Evolutionary conservation across 1,140 invertebrate genomes (phyloP).

Genomic region (Diachasma alloeum): DNA sequence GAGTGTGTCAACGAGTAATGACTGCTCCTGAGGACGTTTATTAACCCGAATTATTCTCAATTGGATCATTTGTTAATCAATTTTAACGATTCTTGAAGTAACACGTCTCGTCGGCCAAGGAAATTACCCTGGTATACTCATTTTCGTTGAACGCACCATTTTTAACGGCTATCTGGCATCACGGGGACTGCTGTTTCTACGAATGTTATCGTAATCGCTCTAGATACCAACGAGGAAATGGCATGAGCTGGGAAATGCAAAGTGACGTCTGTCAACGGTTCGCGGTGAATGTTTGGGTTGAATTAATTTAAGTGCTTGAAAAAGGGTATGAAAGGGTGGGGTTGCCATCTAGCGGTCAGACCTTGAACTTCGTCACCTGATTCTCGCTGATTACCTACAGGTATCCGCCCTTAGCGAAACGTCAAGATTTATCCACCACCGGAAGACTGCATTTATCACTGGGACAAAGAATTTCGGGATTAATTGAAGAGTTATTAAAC

Average conservation of each 20-base stretch:
- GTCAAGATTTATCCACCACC: not conserved
- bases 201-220: not conserved
- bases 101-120: not conserved
- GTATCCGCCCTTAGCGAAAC: not conserved
- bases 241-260: not conserved
- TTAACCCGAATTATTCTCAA: slow-evolving; percentile 14
- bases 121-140: not conserved
- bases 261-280: not conserved
- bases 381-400: slow-evolving; percentile 30
- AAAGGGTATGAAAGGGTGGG: not conserved
- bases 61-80: slow-evolving; percentile 16
- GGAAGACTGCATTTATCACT: not conserved
- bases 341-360: slow-evolving; percentile 31
- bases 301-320: not conserved
- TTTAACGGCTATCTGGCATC: not conserved
- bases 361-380: slow-evolving; percentile 22
- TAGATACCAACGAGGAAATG: not conserved
- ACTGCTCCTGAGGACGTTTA: too few relatives aligned
- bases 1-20: too few relatives aligned
- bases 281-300: not conserved
- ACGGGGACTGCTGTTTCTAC: not conserved
- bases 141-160: not conserved
- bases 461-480: too few relatives aligned
- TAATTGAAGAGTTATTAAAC: too few relatives aligned
- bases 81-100: not conserved